These are phyloP conservation scores for Dufourea novaeangliae DNA, from an alignment of 1,140 invertebrate species.

Conservation along the genomic window DNA sequence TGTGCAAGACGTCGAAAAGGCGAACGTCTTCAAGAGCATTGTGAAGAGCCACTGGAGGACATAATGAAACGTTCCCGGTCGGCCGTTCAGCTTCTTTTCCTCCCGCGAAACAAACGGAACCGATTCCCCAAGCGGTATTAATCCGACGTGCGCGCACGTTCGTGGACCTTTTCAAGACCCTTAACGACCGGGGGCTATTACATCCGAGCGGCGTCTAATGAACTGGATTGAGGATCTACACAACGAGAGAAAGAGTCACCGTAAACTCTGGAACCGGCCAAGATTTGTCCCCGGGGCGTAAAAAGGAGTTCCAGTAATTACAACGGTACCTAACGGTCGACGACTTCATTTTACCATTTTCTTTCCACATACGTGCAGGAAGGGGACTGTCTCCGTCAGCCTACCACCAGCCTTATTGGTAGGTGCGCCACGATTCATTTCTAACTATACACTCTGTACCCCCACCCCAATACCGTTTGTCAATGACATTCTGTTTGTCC, in stretches of 20 bases:
- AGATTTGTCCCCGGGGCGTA: slow-evolving; percentile 25
- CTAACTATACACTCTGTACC: not conserved
- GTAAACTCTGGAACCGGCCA: slow-evolving; percentile 25
- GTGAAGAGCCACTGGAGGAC: not conserved
- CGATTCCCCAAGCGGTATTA: slow-evolving; percentile 2
- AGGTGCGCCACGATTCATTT: not conserved
- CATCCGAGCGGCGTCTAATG: slow-evolving; percentile 29
- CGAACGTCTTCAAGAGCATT: not conserved
- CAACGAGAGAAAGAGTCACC: not conserved
- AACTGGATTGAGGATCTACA: slow-evolving; percentile 38
- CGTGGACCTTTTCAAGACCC: not conserved
- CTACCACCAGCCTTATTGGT: not conserved
- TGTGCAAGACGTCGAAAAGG: not conserved
- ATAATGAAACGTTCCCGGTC: slow-evolving; percentile 4
- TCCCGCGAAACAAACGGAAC: not conserved
- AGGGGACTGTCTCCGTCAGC: too few species aligned
- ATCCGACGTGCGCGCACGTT: not conserved
- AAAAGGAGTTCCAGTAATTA: slow-evolving; percentile 32
- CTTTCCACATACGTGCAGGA: not conserved
- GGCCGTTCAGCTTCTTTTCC: not conserved
- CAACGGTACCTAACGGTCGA: not conserved
- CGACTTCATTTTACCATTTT: slow-evolving; percentile 7
- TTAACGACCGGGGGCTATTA: slow-evolving; percentile 13
- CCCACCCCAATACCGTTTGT: not conserved
- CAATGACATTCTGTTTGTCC: not conserved